Base-by-base conservation (phyloP, 1,140 invertebrate species). In the Babylonia areolata region DNA sequence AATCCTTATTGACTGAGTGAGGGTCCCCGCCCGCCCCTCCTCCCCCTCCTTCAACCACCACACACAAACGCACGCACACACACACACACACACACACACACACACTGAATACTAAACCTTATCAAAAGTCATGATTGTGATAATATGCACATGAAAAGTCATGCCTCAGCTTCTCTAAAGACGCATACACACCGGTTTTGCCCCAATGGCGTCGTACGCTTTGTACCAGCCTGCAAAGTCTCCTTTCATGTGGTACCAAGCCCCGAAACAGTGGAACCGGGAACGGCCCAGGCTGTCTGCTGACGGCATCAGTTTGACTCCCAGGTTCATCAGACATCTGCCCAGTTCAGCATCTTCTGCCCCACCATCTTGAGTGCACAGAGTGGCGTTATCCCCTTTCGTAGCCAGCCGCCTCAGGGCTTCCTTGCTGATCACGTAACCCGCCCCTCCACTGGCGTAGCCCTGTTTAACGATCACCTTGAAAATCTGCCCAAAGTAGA, bases 271-370 rank as follows among this genome's bases (percentile, higher is more conserved):
- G 93, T 99, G 98, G 94, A 99, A 99, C 46, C 98, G 95, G 2
- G 97, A 97, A 20, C 98, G 95, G 1, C 97, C 97, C 64, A 97
- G 94, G 0, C 95, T 94, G 95, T 99, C 98, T 12, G 98, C 90
- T 0, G 97, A 97, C 91, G 99, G 98, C 88, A 96, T 97, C 1
- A 98, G 97, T 82, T 95, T 95, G 0, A 99, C 98, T 0, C 97
- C 97, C 3, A 99, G 95, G 81, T 96, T 96, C 91, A 97, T 96
- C 89, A 99, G 93, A 93, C 98, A 99, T 92, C 97, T 97, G 90
- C 98, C 98, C 94, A 99, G 97, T 94, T 98, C 97, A 0, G 97
- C 98, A 93, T 99, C 98, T 93, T 99, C 98, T 0, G 97, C 96
- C 12, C 97, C 97, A n/a, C 95, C 96, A 88, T 96, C 95, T 87